Conservation (phyloP, 2,113 vertebrate genomes). For the Channa argus region DNA sequence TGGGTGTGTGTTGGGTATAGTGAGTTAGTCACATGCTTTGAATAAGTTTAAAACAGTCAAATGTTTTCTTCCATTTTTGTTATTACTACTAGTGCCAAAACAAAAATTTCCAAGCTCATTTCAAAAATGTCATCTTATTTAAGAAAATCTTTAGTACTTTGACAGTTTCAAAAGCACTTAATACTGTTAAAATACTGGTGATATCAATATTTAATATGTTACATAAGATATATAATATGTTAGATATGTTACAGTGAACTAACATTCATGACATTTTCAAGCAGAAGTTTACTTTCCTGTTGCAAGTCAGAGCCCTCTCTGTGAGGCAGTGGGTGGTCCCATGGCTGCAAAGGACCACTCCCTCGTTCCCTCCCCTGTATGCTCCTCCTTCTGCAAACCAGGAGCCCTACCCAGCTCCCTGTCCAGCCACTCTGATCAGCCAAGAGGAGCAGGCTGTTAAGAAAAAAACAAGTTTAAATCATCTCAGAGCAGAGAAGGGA, state of each 20-base stretch:
- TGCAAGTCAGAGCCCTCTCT: slow-evolving; percentile 41
- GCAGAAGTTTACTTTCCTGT: slow-evolving; percentile 33
- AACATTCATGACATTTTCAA: slow-evolving; percentile 5
- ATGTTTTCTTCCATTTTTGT: background rate
- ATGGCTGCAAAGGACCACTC: slow-evolving; percentile 75
- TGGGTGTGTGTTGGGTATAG: background rate
- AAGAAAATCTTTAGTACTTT: background rate
- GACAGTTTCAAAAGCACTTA: background rate
- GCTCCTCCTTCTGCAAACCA: slow-evolving; percentile 77
- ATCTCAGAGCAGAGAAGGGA: slow-evolving; percentile 63
- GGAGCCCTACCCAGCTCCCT: slow-evolving; percentile 76
- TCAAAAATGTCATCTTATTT: background rate
- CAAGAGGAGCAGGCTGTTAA: slow-evolving; percentile 76
- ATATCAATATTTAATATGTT: background rate
- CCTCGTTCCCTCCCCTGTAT: slow-evolving; percentile 71
- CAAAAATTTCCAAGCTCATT: background rate
- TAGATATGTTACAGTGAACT: background rate
- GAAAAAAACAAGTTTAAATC: slow-evolving; percentile 62
- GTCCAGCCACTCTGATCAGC: slow-evolving; percentile 82
- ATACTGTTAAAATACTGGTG: background rate
- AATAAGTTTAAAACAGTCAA: background rate
- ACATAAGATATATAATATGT: no score
- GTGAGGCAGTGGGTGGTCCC: slow-evolving; percentile 75
- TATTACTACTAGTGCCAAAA: background rate
- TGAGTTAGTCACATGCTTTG: background rate